Base-by-base conservation (phyloP, 2,888 invertebrate genomes). In the Therioaphis trifolii region DNA sequence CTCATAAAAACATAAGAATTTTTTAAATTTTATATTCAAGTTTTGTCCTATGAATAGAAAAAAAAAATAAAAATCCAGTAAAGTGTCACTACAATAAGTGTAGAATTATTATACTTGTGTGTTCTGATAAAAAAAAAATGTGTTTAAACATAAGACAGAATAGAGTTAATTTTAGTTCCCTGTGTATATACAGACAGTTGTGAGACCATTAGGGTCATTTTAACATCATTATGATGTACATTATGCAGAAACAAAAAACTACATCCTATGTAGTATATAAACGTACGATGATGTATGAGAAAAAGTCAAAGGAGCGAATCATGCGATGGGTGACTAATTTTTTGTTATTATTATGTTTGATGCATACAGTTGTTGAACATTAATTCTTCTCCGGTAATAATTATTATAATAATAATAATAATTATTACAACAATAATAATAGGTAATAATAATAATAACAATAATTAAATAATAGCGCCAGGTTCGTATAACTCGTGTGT, bases 221-320 rank as follows among this genome's bases (percentile, higher is more conserved):
- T 61, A 78, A 78, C 68, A n/a, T 69, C 79, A 79, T 79, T 79
- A 71, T 71, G 27, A 43, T 43, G 69, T 79, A 79, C 69, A 79
- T 71, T 79, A 79, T 79, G 79, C 79, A 79, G 69, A 71, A 79
- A 79, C 79, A 71, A 79, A 79, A 69, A 79, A 49, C 68, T 35
- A 68, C 78, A 55, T 78, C 78, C 52, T 71, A 43, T 49, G 27
- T 29, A 7, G 9, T 21, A 5, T 46, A 0, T 61, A 61, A 18
- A 15, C 15, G 18, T 11, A 49, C 2, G 40, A 69, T 35, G 43
- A 55, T 5, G 55, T 43, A 79, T 71, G 79, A 58, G 69, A 68
- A 78, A 71, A 71, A 79, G 69, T 79, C 79, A 69, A 69, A 79
- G 69, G 21, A 79, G 78, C 78, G 78, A 69, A 79, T 79, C 78